Evolutionary conservation across 2,888 invertebrate species (phyloP).

Genomic region (Volucella inanis): DNA sequence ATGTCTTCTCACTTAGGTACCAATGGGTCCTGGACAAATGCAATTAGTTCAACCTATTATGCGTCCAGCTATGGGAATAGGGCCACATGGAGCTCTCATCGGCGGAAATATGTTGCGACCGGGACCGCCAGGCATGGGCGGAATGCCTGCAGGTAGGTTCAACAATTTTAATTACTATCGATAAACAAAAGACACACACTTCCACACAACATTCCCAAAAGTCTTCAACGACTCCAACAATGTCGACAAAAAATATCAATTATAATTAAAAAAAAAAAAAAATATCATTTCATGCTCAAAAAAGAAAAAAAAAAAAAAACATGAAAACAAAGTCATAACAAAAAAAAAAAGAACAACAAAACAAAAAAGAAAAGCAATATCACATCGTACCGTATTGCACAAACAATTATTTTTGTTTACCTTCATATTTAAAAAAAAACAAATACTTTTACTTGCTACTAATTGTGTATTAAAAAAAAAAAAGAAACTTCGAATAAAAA

Average conservation of each 20-base stretch:
- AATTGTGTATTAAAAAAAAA: conserved; percentile 33
- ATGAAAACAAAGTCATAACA: conserved; percentile 37
- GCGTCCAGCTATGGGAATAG: conserved; percentile 82
- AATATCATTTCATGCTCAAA: conserved; percentile 20
- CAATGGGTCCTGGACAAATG: conserved; percentile 81
- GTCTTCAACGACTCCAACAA: conserved; percentile 49
- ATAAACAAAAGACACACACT: conserved; percentile 66
- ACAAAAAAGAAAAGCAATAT: no score
- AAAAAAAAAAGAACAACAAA: background rate
- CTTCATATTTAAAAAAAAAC: conserved; percentile 24
- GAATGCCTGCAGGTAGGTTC: conserved; percentile 82
- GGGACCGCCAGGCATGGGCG: conserved; percentile 79
- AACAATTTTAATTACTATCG: conserved; percentile 75
- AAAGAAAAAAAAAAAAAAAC: conserved; percentile 46
- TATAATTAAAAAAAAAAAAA: conserved; percentile 11
- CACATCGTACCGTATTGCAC: background rate
- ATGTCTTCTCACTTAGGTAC: conserved; percentile 77
- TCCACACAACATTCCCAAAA: conserved; percentile 57
- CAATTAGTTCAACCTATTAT: conserved; percentile 82
- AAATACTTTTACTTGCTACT: conserved; percentile 18
- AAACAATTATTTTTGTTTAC: conserved; percentile 15
- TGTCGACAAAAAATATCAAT: conserved; percentile 56
- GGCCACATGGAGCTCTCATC: conserved; percentile 81
- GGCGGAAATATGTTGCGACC: conserved; percentile 82
- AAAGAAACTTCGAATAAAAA: conserved; percentile 34